Evolutionary conservation across 2,888 invertebrate species (phyloP).

Genomic region (Drosophila prolongata): DNA sequence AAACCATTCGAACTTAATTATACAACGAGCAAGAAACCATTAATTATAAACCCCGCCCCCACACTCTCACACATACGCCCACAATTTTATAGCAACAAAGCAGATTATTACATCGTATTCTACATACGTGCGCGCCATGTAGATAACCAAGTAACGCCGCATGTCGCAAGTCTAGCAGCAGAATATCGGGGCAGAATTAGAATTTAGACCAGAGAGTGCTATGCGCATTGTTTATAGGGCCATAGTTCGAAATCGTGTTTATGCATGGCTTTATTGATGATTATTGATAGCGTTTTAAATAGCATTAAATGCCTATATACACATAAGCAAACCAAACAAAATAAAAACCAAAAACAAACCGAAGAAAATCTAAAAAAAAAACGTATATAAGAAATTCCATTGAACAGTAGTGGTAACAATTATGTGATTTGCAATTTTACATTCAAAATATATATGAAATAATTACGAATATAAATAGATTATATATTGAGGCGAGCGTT

Average conservation of each 20-base stretch:
- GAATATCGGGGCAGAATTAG: conserved; percentile 58
- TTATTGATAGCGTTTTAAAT: conserved; percentile 78
- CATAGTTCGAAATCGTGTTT: conserved; percentile 76
- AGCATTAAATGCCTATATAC: conserved; percentile 75
- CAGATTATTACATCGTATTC: conserved; percentile 47
- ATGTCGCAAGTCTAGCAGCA: conserved; percentile 25
- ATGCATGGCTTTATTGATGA: conserved; percentile 77
- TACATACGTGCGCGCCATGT: conserved; percentile 53
- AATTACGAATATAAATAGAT: conserved; percentile 61
- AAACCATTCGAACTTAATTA: conserved; percentile 83
- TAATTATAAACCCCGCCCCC: conserved; percentile 34
- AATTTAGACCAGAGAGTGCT: conserved; percentile 75
- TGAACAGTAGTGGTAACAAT: conserved; percentile 79
- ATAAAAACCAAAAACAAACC: conserved; percentile 22
- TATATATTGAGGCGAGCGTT: conserved; percentile 73
- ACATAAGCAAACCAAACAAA: conserved; percentile 55
- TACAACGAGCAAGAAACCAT: conserved; percentile 78
- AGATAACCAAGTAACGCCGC: conserved; percentile 44
- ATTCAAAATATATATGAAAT: conserved; percentile 70
- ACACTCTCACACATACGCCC: conserved; percentile 33
- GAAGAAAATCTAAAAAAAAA: conserved; percentile 26
- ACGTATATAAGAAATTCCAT: conserved; percentile 62
- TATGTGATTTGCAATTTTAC: conserved; percentile 82
- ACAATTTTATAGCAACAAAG: conserved; percentile 52
- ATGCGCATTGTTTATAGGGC: conserved; percentile 77